Conservation (phyloP, 2,888 invertebrate genomes). For the Tenthredo distinguenda region DNA sequence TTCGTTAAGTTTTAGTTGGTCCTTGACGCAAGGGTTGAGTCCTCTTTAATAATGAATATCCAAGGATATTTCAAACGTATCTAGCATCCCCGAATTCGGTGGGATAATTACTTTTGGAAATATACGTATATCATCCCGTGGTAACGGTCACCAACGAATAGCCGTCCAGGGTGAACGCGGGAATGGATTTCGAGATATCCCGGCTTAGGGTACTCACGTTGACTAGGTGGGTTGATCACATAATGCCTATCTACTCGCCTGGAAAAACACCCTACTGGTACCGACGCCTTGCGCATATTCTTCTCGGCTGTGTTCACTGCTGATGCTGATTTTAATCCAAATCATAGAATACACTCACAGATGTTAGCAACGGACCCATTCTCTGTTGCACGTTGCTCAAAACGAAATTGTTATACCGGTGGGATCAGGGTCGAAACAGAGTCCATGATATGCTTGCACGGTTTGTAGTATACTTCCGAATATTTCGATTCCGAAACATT, state of each 20-base stretch:
- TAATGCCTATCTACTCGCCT: not conserved
- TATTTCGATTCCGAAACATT: too few species aligned
- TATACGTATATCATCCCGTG: not conserved
- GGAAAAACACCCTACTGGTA: not conserved
- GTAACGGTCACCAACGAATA: not conserved
- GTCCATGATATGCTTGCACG: not conserved
- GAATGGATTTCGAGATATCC: conserved; percentile 23
- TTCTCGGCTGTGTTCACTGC: not conserved
- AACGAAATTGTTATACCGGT: too few species aligned
- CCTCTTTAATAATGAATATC: conserved; percentile 4
- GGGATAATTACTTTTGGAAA: conserved; percentile 15
- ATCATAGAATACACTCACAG: not conserved
- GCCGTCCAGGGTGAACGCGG: not conserved
- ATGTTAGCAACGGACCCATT: not conserved
- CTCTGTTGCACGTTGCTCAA: not conserved
- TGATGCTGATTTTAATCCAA: not conserved
- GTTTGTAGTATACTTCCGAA: too few species aligned
- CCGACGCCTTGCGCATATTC: not conserved
- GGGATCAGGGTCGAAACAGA: not conserved
- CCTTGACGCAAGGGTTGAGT: not conserved
- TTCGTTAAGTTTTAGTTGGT: not conserved
- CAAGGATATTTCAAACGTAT: not conserved
- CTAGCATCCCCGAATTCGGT: not conserved
- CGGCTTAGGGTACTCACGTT: not conserved
- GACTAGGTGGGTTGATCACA: not conserved